A percentile compares a stretch with the other conserved stretches of the same genome.
Conservation (phyloP, 1,140 invertebrate species). For the Drosophila arawakana region DNA sequence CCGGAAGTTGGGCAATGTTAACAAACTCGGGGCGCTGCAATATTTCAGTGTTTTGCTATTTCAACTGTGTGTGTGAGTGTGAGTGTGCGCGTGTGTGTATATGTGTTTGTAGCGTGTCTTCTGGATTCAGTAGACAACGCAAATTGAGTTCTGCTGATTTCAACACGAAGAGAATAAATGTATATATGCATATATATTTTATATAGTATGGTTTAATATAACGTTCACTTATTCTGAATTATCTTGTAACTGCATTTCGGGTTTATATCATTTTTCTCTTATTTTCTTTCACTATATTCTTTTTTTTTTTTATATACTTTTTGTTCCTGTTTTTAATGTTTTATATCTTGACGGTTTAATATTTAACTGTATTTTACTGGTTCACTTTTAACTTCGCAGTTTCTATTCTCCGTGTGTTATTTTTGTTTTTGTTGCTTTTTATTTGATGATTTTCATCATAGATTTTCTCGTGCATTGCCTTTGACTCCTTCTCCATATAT, state of each 20-base stretch:
- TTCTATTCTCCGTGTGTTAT: constrained; percentile 15
- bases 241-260: constrained; percentile 34
- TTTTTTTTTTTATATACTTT: constrained; percentile 27
- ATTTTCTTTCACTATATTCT: constrained; percentile 51
- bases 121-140: constrained; percentile 9
- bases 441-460: constrained; percentile 6
- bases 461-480: constrained; percentile 5
- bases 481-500: not conserved
- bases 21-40: constrained; percentile 32
- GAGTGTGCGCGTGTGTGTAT: not conserved
- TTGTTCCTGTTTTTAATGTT: constrained; percentile 10
- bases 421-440: constrained; percentile 4
- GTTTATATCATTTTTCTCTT: constrained; percentile 6
- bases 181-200: constrained; percentile 47
- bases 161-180: constrained; percentile 46
- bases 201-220: constrained; percentile 48
- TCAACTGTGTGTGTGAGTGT: constrained; percentile 21
- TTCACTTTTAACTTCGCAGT: not conserved
- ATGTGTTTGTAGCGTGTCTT: constrained; percentile 9
- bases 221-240: constrained; percentile 42
- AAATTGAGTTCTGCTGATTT: constrained; percentile 35
- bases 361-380: constrained; percentile 36
- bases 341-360: constrained; percentile 22
- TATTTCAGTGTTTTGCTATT: constrained; percentile 16
- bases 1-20: constrained; percentile 28